These are phyloP conservation scores for Macropis europaea DNA, from an alignment of 2,888 invertebrate species.

Conservation along the genomic window DNA sequence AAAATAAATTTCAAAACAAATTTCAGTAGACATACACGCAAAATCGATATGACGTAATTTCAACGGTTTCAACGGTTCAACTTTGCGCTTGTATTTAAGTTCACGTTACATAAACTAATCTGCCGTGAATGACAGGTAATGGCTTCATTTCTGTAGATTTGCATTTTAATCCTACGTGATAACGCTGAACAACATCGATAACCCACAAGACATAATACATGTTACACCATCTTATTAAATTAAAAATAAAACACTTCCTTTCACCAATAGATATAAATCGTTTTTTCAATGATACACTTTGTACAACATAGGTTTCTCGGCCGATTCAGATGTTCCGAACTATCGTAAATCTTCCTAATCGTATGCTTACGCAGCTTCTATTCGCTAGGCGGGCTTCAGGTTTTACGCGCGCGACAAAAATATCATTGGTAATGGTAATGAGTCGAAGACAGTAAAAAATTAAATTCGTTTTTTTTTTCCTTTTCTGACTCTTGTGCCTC, in stretches of 20 bases:
- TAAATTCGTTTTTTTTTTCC: slow-evolving; percentile 16
- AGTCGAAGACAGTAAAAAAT: slow-evolving; percentile 20
- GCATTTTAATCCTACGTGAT: neutral
- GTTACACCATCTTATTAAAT: neutral
- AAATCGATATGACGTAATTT: neutral
- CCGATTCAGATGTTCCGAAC: neutral
- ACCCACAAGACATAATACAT: neutral
- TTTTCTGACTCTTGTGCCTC: slow-evolving; percentile 17
- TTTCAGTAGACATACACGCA: neutral
- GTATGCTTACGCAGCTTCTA: neutral
- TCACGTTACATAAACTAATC: neutral
- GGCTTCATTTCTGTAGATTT: neutral
- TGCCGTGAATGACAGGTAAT: neutral
- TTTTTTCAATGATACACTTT: neutral
- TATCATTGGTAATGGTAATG: slow-evolving; percentile 21
- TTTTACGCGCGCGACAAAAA: neutral
- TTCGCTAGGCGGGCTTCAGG: neutral
- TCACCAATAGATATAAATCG: neutral
- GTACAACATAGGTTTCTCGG: neutral
- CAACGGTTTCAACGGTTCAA: neutral
- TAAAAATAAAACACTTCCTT: slow-evolving; percentile 4
- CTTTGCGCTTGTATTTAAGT: neutral
- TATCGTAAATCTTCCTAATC: neutral
- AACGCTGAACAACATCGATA: neutral
- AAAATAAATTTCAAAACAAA: neutral